phyloP scores from a whole-genome alignment of 2,113 vertebrate genomes.

The Melanotaenia duboulayi region DNA sequence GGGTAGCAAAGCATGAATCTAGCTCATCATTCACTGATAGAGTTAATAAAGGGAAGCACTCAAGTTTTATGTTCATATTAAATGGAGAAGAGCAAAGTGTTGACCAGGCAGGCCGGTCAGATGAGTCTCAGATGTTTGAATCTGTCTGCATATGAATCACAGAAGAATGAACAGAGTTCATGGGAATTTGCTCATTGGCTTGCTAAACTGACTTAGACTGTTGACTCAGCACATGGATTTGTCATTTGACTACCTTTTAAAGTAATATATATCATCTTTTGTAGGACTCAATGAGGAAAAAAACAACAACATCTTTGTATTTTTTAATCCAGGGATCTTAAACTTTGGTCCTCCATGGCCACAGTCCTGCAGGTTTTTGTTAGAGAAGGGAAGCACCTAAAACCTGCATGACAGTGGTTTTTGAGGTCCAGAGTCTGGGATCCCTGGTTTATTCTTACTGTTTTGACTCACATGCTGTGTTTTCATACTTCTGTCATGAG shows the following conservation, averaged over 20 bases:
- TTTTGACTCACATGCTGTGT: background rate
- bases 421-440: too few species aligned
- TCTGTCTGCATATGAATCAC: background rate
- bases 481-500: background rate
- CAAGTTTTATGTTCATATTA: background rate
- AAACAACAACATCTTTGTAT: too few species aligned
- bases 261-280: too few species aligned
- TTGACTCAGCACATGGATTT: too few species aligned
- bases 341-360: too few species aligned
- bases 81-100: background rate
- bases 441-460: background rate
- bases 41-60: constrained; percentile 10
- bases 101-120: constrained; percentile 16
- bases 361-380: too few species aligned
- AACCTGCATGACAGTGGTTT: too few species aligned
- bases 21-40: constrained; percentile 5
- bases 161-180: background rate
- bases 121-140: constrained; percentile 31
- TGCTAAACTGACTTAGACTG: background rate
- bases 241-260: too few species aligned
- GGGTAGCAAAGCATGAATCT: constrained; percentile 18
- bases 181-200: background rate
- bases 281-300: too few species aligned
- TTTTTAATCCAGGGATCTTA: too few species aligned
- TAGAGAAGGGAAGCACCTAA: too few species aligned